Conservation (phyloP, 1,140 invertebrate genomes). For the Zaprionus gabonicus region DNA sequence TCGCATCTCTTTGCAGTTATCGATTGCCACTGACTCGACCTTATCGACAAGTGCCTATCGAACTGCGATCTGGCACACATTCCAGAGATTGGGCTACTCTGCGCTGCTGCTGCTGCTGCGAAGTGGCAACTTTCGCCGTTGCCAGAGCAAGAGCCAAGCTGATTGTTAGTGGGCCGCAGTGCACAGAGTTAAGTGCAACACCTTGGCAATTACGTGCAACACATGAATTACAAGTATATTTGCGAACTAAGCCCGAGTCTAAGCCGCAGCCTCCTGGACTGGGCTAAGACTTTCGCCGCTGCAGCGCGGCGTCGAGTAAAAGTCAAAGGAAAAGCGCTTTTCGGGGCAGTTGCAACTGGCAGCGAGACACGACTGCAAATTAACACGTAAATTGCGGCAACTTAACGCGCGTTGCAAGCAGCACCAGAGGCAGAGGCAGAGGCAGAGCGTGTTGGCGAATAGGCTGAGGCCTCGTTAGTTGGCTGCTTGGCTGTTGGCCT, state of each 20-base stretch:
- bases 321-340: conserved; percentile 37
- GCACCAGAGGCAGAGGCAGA: conserved; percentile 34
- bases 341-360: conserved; percentile 43
- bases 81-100: conserved; percentile 2
- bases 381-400: conserved; percentile 80
- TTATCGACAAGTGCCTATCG: conserved; percentile 10
- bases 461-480: conserved; percentile 30
- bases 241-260: conserved; percentile 10
- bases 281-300: conserved; percentile 56
- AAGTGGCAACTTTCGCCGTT: conserved; percentile 38
- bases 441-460: conserved; percentile 33
- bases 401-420: conserved; percentile 65
- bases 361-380: conserved; percentile 74
- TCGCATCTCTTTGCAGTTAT: neutral
- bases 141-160: neutral
- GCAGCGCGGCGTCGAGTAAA: conserved; percentile 50
- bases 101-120: neutral
- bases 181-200: conserved; percentile 30
- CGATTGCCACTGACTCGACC: neutral
- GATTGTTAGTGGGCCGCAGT: conserved; percentile 22
- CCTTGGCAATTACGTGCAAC: conserved; percentile 68
- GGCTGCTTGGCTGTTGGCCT: conserved; percentile 23
- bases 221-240: conserved; percentile 67
- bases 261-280: conserved; percentile 1
- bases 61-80: conserved; percentile 8